Evolutionary conservation across 2,113 vertebrate genomes (phyloP).

Genomic region (Seriola rivoliana): DNA sequence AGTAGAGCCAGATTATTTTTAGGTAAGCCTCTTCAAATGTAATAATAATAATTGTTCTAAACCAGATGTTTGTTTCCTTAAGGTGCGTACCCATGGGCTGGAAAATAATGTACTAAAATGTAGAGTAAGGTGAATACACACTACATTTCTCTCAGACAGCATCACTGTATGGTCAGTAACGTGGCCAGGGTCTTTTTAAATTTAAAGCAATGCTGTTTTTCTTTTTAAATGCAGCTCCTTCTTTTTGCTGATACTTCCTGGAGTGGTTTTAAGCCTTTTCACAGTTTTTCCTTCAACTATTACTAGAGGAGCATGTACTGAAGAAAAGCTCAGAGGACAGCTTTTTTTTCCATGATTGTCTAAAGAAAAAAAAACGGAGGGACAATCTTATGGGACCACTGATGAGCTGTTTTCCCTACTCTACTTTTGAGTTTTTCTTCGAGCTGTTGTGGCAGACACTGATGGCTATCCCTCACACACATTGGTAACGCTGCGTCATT

Average conservation of each 20-base stretch:
- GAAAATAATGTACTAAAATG: conserved; percentile 16
- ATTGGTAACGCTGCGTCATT: conserved; percentile 11
- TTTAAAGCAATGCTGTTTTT: conserved; percentile 30
- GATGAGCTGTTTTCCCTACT: conserved; percentile 28
- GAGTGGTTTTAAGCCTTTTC: conserved; percentile 53
- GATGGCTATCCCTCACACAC: conserved; percentile 28
- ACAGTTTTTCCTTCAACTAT: conserved; percentile 22
- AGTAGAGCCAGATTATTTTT: conserved; percentile 47
- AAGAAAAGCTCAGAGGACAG: conserved; percentile 34
- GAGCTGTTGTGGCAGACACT: conserved; percentile 9
- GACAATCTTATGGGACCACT: conserved; percentile 66
- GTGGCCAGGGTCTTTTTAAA: conserved; percentile 48
- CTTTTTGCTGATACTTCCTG: conserved; percentile 36
- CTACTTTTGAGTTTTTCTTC: conserved; percentile 25
- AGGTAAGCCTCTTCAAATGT: conserved; percentile 53
- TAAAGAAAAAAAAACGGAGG: conserved; percentile 22
- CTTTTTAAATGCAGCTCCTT: conserved; percentile 40
- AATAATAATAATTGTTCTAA: conserved; percentile 31
- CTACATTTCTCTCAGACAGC: conserved; percentile 7
- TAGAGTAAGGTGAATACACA: conserved; percentile 24
- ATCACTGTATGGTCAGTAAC: conserved; percentile 43
- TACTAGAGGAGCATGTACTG: conserved; percentile 20
- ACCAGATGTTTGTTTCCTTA: conserved; percentile 30
- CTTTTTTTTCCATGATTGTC: conserved; percentile 10
- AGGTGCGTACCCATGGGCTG: conserved; percentile 24